Evolutionary conservation across 2,888 invertebrate genomes (phyloP), one percentile per base, ranked within the genome.

Genomic region (Sinohyriopsis cumingii): DNA sequence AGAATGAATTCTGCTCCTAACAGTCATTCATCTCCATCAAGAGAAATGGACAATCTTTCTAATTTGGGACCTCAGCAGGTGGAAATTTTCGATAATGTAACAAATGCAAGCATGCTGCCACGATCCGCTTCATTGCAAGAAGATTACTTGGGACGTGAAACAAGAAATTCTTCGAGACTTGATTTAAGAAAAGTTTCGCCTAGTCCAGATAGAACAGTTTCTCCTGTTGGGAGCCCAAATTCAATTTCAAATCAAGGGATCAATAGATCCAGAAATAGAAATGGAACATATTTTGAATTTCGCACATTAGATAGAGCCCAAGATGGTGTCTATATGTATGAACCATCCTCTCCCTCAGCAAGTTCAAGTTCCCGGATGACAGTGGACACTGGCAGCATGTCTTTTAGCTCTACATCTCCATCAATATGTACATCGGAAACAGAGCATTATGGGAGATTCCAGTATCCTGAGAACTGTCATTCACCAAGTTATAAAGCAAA

Each of bases 1-100:
- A 65, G 77, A 33, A 77, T 77, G 75, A 77, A 77, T 55, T 77
- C 77, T 45, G 77, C 77, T 15, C 77, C 77, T 18, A 77, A 64
- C 54, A 63, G 72, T 22, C 67, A 69, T 22, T 71, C 61, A 55
- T 75, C 77, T 3, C 77, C 77, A 15, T 68, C 71, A 63, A 66
- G 68, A 22, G 63, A 63, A 54, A 45, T 24, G 6, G 63, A 63
- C 57, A 69, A 77, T n/a, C 28, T 59, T 28, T 75, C 75, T 62
- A 55, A 66, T 22, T 61, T 71, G 3, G 63, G 73, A 53, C 77
- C 75, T 55, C 77, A 75, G 55, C 69, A 67, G 53, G 66, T 63
- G 24, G 73, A 75, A 61, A 66, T 69, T 55, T 75, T 77, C 54
- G 75, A 77, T 25, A 65, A 28, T n/a, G 63, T 53, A 20, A 55